A percentile compares a stretch with the other conserved stretches of the same genome.
Evolutionary conservation across 2,797 vertebrate genomes (phyloP).

Genomic region (Crax fasciolata): DNA sequence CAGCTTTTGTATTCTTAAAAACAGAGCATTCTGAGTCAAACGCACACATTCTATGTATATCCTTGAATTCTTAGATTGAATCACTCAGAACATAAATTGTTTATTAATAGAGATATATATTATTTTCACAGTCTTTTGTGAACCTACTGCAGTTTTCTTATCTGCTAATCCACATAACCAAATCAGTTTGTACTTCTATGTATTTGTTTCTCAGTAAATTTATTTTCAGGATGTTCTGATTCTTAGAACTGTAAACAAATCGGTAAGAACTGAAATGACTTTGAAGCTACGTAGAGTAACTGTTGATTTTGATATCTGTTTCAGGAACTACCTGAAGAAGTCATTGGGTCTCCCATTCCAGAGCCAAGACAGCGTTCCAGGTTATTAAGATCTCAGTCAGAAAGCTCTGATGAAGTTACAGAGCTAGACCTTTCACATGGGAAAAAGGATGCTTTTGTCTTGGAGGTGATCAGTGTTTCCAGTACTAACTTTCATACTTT

Average conservation of each 20-base stretch:
- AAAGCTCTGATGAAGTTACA: conserved; percentile 96
- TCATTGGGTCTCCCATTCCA: conserved; percentile 95
- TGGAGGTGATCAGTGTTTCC: conserved; percentile 87
- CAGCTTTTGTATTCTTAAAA: neutral
- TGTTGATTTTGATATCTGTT: neutral
- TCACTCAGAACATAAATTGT: neutral
- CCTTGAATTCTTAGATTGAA: neutral
- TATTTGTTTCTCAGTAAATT: neutral
- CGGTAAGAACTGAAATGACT: neutral
- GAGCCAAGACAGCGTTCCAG: conserved; percentile 94
- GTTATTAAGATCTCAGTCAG: conserved; percentile 94
- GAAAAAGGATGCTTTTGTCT: conserved; percentile 98
- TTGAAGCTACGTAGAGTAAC: neutral
- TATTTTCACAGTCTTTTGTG: neutral
- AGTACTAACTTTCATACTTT: neutral
- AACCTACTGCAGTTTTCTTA: neutral
- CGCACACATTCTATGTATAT: no score
- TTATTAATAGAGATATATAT: neutral
- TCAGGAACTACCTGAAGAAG: conserved; percentile 93
- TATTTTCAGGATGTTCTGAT: neutral
- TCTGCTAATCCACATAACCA: neutral
- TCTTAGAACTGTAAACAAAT: neutral
- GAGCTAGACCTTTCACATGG: conserved; percentile 98
- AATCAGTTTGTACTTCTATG: neutral
- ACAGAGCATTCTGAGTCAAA: neutral